Conservation (phyloP, 1,140 invertebrate genomes). For the Musca domestica region DNA sequence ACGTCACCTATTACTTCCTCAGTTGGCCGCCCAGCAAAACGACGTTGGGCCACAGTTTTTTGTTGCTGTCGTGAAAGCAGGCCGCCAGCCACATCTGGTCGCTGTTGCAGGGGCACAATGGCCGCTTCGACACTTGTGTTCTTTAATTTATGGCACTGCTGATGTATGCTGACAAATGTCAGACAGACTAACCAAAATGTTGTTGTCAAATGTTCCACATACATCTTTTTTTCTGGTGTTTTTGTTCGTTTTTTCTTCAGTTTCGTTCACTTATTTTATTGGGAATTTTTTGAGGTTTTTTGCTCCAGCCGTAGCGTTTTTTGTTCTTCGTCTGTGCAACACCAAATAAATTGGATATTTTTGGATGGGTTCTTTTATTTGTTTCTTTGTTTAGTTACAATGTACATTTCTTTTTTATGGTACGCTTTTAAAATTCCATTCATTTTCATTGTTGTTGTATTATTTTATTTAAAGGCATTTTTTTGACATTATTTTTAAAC, state of each 20-base stretch:
- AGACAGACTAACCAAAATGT: conserved; percentile 47
- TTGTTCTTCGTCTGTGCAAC: background rate
- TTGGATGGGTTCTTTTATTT: background rate
- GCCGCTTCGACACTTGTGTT: conserved; percentile 28
- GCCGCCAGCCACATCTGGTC: conserved; percentile 6
- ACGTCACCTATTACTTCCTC: conserved; percentile 18
- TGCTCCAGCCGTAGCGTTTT: background rate
- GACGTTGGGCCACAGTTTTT: background rate
- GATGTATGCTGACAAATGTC: conserved; percentile 40
- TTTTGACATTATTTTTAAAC: background rate
- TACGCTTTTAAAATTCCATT: conserved; percentile 12
- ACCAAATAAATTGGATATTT: conserved; percentile 8
- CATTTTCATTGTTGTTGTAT: background rate
- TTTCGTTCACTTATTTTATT: conserved; percentile 7
- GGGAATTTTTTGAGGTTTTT: background rate
- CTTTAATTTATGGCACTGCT: conserved; percentile 36
- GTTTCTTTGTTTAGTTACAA: background rate
- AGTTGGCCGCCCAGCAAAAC: conserved; percentile 30
- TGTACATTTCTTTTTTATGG: conserved; percentile 3
- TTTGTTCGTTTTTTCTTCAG: background rate
- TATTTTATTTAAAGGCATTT: background rate
- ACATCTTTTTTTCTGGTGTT: conserved; percentile 4
- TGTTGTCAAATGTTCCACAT: conserved; percentile 25
- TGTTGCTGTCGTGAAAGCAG: background rate
- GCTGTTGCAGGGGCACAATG: background rate